These are phyloP conservation scores for Holothuria scabra DNA, from an alignment of 53 echinoderm and acorn worm species.

Conservation along the genomic window DNA sequence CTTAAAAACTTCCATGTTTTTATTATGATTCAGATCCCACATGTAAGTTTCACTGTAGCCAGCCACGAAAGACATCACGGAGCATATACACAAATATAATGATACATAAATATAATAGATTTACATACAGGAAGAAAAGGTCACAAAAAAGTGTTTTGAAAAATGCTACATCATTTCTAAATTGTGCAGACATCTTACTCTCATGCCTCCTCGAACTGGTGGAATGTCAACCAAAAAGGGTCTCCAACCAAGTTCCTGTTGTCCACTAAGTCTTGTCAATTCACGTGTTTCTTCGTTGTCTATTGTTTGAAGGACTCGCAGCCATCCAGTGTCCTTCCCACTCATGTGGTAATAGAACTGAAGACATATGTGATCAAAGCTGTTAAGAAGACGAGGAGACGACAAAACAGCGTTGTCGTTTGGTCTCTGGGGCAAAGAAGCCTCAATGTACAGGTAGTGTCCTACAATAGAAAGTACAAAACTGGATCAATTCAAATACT, in stretches of 20 bases:
- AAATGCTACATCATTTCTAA: no score
- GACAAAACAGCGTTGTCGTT: conserved; percentile 59
- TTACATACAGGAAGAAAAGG: no score
- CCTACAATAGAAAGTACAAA: conserved; percentile 46
- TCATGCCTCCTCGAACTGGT: conserved; percentile 35
- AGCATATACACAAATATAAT: no score
- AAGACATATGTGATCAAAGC: conserved; percentile 61
- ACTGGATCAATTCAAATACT: no score
- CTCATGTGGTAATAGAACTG: conserved; percentile 92
- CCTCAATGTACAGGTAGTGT: conserved; percentile 80
- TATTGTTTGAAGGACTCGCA: conserved; percentile 47
- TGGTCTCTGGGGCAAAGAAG: conserved; percentile 84
- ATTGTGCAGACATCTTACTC: conserved; percentile 46
- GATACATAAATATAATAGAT: no score
- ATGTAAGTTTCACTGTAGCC: not conserved
- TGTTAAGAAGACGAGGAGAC: conserved; percentile 60
- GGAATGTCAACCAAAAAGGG: conserved; percentile 59
- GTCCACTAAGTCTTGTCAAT: conserved; percentile 61
- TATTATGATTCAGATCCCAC: not conserved
- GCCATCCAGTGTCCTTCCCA: conserved; percentile 63
- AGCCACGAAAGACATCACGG: no score
- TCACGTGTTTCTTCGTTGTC: conserved; percentile 40
- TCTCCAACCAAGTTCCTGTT: conserved; percentile 60
- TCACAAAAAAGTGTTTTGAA: no score
- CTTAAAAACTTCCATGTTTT: no score